Base-by-base conservation (phyloP, 2,888 invertebrate genomes). In the Drosophila fulvimacula region DNA sequence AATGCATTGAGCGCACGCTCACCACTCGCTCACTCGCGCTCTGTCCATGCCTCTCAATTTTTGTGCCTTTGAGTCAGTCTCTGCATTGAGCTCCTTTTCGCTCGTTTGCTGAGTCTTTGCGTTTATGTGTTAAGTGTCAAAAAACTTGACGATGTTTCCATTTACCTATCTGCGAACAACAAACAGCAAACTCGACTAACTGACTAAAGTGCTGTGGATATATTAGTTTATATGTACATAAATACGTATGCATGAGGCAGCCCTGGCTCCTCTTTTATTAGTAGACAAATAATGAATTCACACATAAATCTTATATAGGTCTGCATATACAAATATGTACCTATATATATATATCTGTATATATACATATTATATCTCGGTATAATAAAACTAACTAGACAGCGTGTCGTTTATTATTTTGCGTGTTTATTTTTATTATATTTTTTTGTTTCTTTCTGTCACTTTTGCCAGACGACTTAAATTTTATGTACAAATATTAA, bases 371-470 rank as follows among this genome's bases (percentile, higher is more conserved):
- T 42, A 42, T 41, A 13, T 44, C 19, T 41, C 13, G n/a, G 1
- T n/a, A 24, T 36, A 58, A 42, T 52, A 44, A n/a, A 62, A 36
- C 30, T 48, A 69, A 61, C 79, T 65, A 76, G 76, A 76, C 76
- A 75, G 76, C 76, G 75, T 61, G 76, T 76, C 76, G 76, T 79
- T 57, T 27, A 74, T 41, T 57, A 24, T 41, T 52, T 46, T 21
- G 36, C 52, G 52, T 52, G 52, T 52, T 62, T 55, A 32, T 41
- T 46, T 51, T 64, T 34, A 30, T 64, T 34, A 30, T 10, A 10
- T 65, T 30, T 30, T 11, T 17, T 21, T 64, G 13, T 21, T 3
- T 11, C 36, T 58, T 39, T 61, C 21, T 73, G 69, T 62, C 58
- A 73, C 49, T 42, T 75, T 64, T 65, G 72, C 61, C 58, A 76